Conservation (phyloP, 92 coral and sea anemone genomes). For the Hydrozoanthus gracilis region DNA sequence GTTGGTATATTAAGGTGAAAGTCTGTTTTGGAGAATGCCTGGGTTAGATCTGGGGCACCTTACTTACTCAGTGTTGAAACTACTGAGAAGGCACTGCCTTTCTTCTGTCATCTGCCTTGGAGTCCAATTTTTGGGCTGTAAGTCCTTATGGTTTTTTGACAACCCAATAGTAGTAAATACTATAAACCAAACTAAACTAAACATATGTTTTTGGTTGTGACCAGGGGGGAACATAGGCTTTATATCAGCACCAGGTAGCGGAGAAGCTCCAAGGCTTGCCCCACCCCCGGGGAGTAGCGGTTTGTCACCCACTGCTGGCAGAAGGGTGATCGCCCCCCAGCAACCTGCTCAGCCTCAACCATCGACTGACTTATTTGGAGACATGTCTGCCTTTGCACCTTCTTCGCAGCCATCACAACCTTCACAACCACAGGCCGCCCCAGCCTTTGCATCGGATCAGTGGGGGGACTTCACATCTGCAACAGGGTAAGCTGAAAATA, state of each 20-base stretch:
- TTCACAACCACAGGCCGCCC: constrained; percentile 58
- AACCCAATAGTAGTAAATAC: too few relatives aligned
- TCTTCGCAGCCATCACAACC: constrained; percentile 62
- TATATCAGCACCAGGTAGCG: constrained; percentile 91
- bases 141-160: too few relatives aligned
- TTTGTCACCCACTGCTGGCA: constrained; percentile 73
- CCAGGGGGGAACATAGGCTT: constrained; percentile 81
- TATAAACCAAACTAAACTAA: too few relatives aligned
- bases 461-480: constrained; percentile 99
- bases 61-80: too few relatives aligned
- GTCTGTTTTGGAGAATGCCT: too few relatives aligned
- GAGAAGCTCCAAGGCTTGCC: constrained; percentile 83
- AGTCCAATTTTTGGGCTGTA: too few relatives aligned
- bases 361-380: constrained; percentile 52
- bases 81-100: too few relatives aligned
- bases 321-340: constrained; percentile 56
- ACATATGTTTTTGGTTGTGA: constrained; percentile 5
- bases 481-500: constrained; percentile 52
- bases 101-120: too few relatives aligned
- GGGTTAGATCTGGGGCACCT: too few relatives aligned
- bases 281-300: constrained; percentile 93
- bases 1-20: too few relatives aligned
- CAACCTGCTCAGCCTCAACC: constrained; percentile 59
- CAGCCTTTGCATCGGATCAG: constrained; percentile 54
- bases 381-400: constrained; percentile 57